These are phyloP conservation scores for Chrysotoxum bicinctum DNA, from an alignment of 2,888 invertebrate genomes.

Conservation along the genomic window DNA sequence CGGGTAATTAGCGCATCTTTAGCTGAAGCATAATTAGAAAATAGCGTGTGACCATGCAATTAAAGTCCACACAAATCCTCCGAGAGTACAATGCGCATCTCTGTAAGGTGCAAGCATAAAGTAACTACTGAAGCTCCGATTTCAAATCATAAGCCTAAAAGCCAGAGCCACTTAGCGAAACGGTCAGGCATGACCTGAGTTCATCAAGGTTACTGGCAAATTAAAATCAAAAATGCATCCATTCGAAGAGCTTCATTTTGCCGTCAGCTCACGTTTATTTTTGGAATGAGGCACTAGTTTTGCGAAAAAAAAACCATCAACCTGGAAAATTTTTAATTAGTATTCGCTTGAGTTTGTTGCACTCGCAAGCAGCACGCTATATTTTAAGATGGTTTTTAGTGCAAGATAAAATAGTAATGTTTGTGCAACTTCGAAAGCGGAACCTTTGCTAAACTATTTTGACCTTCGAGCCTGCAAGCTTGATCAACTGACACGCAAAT, in stretches of 20 bases:
- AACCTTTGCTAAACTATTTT: conserved; percentile 45
- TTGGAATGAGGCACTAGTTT: conserved; percentile 44
- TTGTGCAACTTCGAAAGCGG: conserved; percentile 62
- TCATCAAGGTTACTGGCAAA: conserved; percentile 70
- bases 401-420: conserved; percentile 33
- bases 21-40: conserved; percentile 64
- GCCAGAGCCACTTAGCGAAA: conserved; percentile 66
- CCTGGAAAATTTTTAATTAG: conserved; percentile 68
- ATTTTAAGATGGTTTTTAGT: conserved; percentile 45
- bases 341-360: conserved; percentile 66
- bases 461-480: conserved; percentile 41
- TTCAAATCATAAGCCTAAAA: conserved; percentile 50
- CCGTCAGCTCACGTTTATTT: background rate
- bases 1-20: conserved; percentile 66
- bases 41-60: conserved; percentile 70
- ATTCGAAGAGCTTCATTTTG: conserved; percentile 25
- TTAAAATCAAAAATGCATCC: conserved; percentile 63
- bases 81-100: conserved; percentile 45
- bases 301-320: conserved; percentile 48
- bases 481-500: conserved; percentile 2
- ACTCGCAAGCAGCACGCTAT: conserved; percentile 55
- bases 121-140: conserved; percentile 44
- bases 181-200: conserved; percentile 73
- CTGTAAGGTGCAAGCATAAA: conserved; percentile 25
- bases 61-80: conserved; percentile 56